phyloP scores from a whole-genome alignment of 2,113 vertebrate species.

The Amphilophus citrinellus region DNA sequence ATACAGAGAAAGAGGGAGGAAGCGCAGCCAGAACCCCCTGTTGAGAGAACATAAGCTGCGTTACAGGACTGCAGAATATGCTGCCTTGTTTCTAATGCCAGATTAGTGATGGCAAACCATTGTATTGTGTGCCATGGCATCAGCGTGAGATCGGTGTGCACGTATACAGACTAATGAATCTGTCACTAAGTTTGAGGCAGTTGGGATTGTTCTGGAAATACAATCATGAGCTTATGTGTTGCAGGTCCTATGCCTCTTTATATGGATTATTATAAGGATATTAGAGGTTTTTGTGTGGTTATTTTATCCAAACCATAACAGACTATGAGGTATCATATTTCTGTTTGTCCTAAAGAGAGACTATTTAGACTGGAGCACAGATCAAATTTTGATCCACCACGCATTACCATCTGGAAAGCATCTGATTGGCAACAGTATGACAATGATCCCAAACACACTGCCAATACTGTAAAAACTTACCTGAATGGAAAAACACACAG shows the following conservation, averaged over 20 bases:
- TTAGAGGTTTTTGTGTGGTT: neutral
- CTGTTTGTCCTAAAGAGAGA: neutral
- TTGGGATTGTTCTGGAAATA: slow-evolving; percentile 33
- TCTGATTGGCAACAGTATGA: neutral
- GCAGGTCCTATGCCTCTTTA: slow-evolving; percentile 15
- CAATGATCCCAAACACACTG: neutral
- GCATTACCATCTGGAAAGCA: neutral
- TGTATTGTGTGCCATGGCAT: slow-evolving; percentile 59
- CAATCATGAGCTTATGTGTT: slow-evolving; percentile 1
- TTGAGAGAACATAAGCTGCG: slow-evolving; percentile 81
- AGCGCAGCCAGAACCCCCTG: slow-evolving; percentile 76
- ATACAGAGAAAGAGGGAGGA: slow-evolving; percentile 38
- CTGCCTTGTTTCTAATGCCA: slow-evolving; percentile 72
- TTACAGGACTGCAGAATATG: slow-evolving; percentile 77
- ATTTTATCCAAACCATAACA: neutral
- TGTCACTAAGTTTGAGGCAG: slow-evolving; percentile 50
- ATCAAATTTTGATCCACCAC: neutral
- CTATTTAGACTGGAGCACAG: neutral
- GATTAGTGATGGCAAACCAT: slow-evolving; percentile 77
- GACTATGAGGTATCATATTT: neutral
- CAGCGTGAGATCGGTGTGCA: slow-evolving; percentile 50
- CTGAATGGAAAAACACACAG: neutral
- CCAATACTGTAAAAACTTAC: neutral
- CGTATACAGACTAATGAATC: slow-evolving; percentile 62
- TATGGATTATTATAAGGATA: neutral